These are phyloP conservation scores for Knipowitschia caucasica DNA, from an alignment of 2,797 vertebrate species.

Conservation along the genomic window DNA sequence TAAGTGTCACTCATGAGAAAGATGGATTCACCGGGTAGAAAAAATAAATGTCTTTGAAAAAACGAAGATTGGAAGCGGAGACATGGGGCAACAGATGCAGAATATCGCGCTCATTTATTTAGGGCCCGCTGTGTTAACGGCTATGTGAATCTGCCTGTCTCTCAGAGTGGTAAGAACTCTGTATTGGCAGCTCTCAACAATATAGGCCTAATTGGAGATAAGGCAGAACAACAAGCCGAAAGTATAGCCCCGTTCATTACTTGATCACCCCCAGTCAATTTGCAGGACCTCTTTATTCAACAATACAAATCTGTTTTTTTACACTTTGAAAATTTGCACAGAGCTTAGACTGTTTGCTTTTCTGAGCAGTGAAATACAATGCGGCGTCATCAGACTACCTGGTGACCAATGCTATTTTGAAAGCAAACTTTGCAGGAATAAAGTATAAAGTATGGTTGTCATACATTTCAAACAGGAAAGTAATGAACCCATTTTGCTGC, in stretches of 20 bases:
- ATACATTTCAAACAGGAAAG: no score
- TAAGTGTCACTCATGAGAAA: slow-evolving; percentile 30
- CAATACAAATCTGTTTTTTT: no score
- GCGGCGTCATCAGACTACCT: no score
- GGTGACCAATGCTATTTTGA: no score
- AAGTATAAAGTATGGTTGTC: no score
- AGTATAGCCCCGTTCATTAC: slow-evolving; percentile 69
- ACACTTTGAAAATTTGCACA: no score
- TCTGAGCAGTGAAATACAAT: no score
- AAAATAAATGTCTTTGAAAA: slow-evolving; percentile 22
- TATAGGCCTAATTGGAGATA: slow-evolving; percentile 78
- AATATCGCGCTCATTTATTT: slow-evolving; percentile 68
- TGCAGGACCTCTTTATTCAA: slow-evolving; percentile 6
- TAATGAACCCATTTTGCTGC: no score
- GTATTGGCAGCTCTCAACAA: slow-evolving; percentile 69
- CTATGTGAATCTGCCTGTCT: slow-evolving; percentile 66
- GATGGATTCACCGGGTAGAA: slow-evolving; percentile 7
- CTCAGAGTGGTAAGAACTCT: slow-evolving; percentile 53
- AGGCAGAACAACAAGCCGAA: slow-evolving; percentile 73
- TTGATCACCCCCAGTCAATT: slow-evolving; percentile 25
- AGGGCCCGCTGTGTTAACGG: slow-evolving; percentile 67
- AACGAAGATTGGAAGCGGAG: slow-evolving; percentile 43
- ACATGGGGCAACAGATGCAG: slow-evolving; percentile 58
- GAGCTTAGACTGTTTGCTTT: no score
- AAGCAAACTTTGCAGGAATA: no score